These are phyloP conservation scores for Microtus agrestis DNA, from an alignment of 2,797 vertebrate genomes.

Conservation along the genomic window DNA sequence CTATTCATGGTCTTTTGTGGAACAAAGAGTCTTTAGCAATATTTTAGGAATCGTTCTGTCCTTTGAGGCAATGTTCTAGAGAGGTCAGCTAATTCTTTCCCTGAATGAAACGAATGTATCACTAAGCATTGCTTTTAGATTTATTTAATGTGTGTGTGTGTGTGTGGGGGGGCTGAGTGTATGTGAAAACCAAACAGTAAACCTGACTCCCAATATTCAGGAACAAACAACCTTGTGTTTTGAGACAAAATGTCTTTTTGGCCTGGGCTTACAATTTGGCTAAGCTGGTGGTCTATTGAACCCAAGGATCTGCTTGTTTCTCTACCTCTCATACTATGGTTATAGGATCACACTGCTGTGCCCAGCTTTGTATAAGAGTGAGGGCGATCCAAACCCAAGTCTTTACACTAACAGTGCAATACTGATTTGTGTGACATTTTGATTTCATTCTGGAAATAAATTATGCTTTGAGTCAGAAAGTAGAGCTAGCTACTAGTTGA, in stretches of 20 bases:
- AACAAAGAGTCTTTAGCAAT: neutral
- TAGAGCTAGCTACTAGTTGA: too few relatives aligned
- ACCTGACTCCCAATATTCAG: neutral
- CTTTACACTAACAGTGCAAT: neutral
- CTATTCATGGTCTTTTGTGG: neutral
- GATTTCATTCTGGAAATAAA: neutral
- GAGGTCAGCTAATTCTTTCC: neutral
- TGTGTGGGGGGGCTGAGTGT: neutral
- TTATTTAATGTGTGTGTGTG: neutral
- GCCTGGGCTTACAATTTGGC: neutral
- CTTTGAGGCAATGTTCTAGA: neutral
- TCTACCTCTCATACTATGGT: neutral
- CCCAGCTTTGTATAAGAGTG: neutral
- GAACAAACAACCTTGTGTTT: neutral
- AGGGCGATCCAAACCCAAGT: neutral
- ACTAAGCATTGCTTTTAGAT: neutral
- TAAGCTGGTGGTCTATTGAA: neutral
- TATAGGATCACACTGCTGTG: neutral
- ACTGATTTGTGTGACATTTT: neutral
- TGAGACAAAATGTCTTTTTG: neutral
- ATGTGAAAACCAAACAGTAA: neutral
- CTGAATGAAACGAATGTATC: neutral
- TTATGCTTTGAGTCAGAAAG: neutral
- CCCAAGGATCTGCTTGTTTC: neutral
- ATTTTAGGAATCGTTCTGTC: neutral